Evolutionary conservation across 53 echinoderm and acorn worm species (phyloP).

Genomic region (Patiria pectinifera): DNA sequence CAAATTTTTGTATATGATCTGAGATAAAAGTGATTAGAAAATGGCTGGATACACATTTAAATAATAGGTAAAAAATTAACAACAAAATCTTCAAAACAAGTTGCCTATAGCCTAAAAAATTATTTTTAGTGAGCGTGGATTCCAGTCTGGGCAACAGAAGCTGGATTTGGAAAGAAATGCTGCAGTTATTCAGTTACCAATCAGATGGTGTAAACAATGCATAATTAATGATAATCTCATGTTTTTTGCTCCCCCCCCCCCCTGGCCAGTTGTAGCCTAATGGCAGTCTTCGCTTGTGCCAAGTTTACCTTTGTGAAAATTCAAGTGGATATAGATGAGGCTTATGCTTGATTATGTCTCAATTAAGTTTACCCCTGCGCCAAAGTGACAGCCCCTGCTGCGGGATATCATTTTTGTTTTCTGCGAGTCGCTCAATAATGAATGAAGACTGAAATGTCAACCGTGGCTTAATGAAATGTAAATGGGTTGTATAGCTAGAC

Average conservation of each 20-base stretch:
- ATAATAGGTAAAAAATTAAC: too few species aligned
- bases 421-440: neutral
- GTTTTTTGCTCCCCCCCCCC: neutral
- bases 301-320: neutral
- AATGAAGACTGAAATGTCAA: neutral
- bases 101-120: too few species aligned
- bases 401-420: neutral
- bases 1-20: too few species aligned
- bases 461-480: neutral
- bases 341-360: neutral
- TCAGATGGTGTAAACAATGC: neutral
- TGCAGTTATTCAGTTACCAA: neutral
- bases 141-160: too few species aligned
- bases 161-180: neutral
- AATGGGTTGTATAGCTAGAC: neutral
- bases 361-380: neutral
- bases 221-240: neutral
- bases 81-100: too few species aligned
- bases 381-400: neutral
- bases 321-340: neutral
- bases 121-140: too few species aligned
- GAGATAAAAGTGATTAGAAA: too few species aligned
- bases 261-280: neutral
- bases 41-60: too few species aligned
- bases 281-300: neutral